Evolutionary conservation across 2,113 vertebrate species (phyloP).

Genomic region (Collichthys lucidus): DNA sequence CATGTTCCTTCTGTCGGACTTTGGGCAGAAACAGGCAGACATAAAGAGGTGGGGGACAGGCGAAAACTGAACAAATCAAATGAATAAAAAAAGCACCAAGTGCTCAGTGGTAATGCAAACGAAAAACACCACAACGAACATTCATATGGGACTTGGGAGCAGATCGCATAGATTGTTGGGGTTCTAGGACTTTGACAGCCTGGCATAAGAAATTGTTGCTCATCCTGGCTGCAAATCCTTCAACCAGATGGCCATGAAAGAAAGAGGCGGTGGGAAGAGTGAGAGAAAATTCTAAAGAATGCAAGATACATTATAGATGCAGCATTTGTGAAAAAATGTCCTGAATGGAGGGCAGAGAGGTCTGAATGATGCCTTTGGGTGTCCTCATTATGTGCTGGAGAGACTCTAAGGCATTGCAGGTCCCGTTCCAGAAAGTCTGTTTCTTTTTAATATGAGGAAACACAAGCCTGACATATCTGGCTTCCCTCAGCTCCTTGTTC

Average conservation of each 20-base stretch:
- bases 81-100: no score
- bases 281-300: constrained; percentile 17
- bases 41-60: neutral
- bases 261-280: constrained; percentile 5
- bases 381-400: constrained; percentile 5
- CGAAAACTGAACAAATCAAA: neutral
- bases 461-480: neutral
- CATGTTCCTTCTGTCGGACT: neutral
- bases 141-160: neutral
- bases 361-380: constrained; percentile 20
- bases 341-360: constrained; percentile 16
- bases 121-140: neutral
- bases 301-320: neutral
- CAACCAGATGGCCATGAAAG: constrained; percentile 10
- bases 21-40: neutral
- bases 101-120: neutral
- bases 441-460: neutral
- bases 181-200: constrained; percentile 10
- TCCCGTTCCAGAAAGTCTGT: neutral
- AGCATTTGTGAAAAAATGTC: constrained; percentile 30
- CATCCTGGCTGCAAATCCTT: constrained; percentile 1
- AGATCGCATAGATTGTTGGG: neutral
- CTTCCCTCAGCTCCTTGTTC: neutral
- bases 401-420: neutral
- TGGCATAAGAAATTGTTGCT: constrained; percentile 15